These are phyloP conservation scores for Syritta pipiens DNA, from an alignment of 2,888 invertebrate species.

Conservation along the genomic window DNA sequence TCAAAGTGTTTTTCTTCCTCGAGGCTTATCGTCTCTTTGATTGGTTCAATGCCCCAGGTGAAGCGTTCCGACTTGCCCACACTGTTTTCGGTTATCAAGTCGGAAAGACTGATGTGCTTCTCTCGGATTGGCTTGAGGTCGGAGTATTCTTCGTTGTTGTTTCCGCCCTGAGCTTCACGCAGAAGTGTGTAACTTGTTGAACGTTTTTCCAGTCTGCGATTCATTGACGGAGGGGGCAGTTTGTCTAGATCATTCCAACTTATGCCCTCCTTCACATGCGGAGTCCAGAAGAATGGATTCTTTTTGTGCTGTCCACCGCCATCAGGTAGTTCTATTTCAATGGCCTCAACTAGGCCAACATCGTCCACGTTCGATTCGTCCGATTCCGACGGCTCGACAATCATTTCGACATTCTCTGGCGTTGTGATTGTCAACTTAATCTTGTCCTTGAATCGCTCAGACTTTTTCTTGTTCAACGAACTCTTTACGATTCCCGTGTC, in stretches of 20 bases:
- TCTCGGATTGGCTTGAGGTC: conserved; percentile 68
- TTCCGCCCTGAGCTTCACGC: neutral
- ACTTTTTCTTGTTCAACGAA: conserved; percentile 71
- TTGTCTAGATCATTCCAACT: conserved; percentile 75
- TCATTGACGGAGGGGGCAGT: conserved; percentile 72
- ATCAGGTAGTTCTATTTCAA: conserved; percentile 74
- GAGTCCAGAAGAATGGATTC: conserved; percentile 75
- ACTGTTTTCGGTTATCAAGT: conserved; percentile 78
- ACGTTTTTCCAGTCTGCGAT: conserved; percentile 73
- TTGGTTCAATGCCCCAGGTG: conserved; percentile 78
- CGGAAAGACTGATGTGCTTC: conserved; percentile 76
- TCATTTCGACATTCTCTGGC: conserved; percentile 77
- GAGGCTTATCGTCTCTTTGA: conserved; percentile 76
- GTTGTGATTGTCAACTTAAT: conserved; percentile 77
- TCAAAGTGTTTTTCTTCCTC: conserved; percentile 74
- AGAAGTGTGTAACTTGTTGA: conserved; percentile 70
- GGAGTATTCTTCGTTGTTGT: conserved; percentile 6
- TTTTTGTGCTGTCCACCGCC: conserved; percentile 45
- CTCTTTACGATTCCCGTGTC: conserved; percentile 78
- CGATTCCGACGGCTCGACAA: conserved; percentile 71
- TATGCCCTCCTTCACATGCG: conserved; percentile 76
- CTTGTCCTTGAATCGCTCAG: conserved; percentile 68
- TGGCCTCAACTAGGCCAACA: conserved; percentile 75
- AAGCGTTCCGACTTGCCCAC: conserved; percentile 77
- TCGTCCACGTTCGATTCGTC: conserved; percentile 72